Evolutionary conservation across 2,797 vertebrate genomes (phyloP).

Genomic region (Luscinia luscinia): DNA sequence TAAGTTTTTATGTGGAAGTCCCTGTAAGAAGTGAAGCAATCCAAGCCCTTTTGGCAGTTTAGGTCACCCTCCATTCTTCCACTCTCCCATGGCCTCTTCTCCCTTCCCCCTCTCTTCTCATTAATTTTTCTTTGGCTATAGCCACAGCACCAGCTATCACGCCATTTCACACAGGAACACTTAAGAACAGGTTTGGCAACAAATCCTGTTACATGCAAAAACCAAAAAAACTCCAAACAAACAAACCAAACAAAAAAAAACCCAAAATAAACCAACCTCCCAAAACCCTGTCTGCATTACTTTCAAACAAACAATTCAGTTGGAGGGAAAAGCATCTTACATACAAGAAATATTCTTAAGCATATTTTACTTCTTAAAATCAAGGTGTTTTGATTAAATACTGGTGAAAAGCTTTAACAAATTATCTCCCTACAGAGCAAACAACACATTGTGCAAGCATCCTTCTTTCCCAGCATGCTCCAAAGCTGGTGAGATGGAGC

Average conservation of each 20-base stretch:
- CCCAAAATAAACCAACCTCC: too few relatives aligned
- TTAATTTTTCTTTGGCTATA: background rate
- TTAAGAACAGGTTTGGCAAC: constrained; percentile 27
- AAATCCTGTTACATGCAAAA: background rate
- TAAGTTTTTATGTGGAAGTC: background rate
- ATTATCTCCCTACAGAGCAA: background rate
- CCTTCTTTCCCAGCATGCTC: background rate
- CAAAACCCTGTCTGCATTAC: background rate
- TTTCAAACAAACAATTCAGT: background rate
- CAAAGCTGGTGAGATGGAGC: background rate
- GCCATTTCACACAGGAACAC: background rate
- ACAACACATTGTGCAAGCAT: background rate
- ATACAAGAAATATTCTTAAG: background rate
- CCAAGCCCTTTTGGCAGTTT: background rate
- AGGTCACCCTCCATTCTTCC: background rate
- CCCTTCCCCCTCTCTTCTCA: background rate
- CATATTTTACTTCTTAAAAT: background rate
- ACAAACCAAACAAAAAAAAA: background rate
- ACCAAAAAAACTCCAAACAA: too few relatives aligned
- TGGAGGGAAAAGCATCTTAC: background rate
- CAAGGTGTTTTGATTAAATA: background rate
- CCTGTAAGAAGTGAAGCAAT: constrained; percentile 1
- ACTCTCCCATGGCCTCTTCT: background rate
- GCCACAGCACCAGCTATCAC: background rate
- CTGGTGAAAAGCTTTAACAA: background rate